Evolutionary conservation across 2,113 vertebrate genomes (phyloP).

Genomic region (Ranitomeya variabilis): DNA sequence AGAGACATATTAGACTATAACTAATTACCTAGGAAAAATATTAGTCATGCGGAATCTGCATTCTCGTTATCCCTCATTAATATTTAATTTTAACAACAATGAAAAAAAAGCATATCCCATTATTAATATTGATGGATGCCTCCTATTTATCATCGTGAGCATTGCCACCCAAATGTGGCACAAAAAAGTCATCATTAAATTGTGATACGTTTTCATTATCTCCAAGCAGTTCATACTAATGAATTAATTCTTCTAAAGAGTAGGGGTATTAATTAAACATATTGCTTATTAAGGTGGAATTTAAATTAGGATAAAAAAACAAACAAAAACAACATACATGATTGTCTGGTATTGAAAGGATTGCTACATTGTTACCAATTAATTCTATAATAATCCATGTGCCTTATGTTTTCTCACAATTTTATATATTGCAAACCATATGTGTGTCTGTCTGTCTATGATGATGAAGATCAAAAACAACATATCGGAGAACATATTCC

Average conservation of each 20-base stretch:
- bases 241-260: background rate
- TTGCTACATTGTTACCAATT: background rate
- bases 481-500: no score
- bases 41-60: conserved; percentile 12
- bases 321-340: background rate
- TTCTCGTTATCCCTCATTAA: conserved; percentile 17
- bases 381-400: background rate
- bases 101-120: background rate
- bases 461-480: no score
- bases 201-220: conserved; percentile 5
- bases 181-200: background rate
- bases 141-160: background rate
- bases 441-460: no score
- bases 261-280: background rate
- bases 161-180: background rate
- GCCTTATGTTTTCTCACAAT: background rate
- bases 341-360: background rate
- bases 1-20: conserved; percentile 1
- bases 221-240: background rate
- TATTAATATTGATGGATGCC: conserved; percentile 26
- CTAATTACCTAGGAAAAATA: conserved; percentile 21
- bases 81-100: conserved; percentile 10
- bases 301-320: background rate
- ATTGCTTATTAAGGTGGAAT: background rate
- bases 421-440: background rate